Evolutionary conservation across 2,113 vertebrate genomes (phyloP).

Genomic region (Ageneiosus marmoratus): DNA sequence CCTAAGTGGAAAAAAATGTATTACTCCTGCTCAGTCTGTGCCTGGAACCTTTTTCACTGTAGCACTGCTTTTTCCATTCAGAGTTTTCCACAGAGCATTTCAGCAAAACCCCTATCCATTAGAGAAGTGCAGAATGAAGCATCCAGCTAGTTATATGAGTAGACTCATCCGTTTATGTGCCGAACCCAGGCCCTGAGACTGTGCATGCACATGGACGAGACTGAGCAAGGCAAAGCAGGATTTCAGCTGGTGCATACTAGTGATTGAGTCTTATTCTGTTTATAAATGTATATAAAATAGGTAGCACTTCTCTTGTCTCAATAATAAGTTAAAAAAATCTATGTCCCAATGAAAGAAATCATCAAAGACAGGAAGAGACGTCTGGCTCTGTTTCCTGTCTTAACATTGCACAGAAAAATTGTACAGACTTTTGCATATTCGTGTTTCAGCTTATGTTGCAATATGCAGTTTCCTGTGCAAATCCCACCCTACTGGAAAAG

Average conservation of each 20-base stretch:
- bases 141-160: constrained; percentile 21
- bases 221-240: neutral
- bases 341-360: neutral
- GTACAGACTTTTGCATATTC: constrained; percentile 9
- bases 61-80: constrained; percentile 55
- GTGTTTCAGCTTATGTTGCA: constrained; percentile 54
- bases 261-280: neutral
- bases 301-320: neutral
- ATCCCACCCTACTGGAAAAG: constrained; percentile 53
- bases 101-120: constrained; percentile 8
- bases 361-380: constrained; percentile 4
- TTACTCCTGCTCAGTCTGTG: constrained; percentile 25
- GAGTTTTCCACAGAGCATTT: constrained; percentile 51
- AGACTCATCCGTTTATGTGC: constrained; percentile 29
- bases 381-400: neutral
- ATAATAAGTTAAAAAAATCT: neutral
- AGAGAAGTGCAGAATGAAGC: neutral
- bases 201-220: neutral
- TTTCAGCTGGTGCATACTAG: neutral
- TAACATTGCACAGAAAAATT: neutral
- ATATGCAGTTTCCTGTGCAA: constrained; percentile 58
- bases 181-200: constrained; percentile 30
- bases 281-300: neutral
- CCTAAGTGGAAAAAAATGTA: constrained; percentile 41
- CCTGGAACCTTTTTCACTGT: constrained; percentile 34